Percentiles rank a stretch among this genome's conserved stretches.
Evolutionary conservation across 2,797 vertebrate species (phyloP).

Genomic region (Galago senegalensis): DNA sequence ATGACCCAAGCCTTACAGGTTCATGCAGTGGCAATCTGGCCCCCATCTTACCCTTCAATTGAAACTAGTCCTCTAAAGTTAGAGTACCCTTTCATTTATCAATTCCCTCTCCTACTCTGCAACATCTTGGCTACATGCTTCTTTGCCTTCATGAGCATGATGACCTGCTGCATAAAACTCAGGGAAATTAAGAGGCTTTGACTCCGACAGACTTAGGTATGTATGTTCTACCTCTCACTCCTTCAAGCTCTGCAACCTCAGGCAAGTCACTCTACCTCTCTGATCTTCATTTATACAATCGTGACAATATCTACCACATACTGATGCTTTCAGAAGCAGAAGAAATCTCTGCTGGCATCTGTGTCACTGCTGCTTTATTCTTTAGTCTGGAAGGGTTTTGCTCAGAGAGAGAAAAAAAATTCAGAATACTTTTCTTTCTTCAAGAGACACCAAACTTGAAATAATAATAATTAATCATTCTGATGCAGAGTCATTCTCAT

Average conservation of each 20-base stretch:
- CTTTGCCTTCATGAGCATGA: neutral
- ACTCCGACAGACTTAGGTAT: neutral
- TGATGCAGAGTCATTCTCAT: neutral
- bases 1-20: neutral
- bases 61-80: neutral
- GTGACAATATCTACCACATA: neutral
- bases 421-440: neutral
- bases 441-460: slow-evolving; percentile 31
- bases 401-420: neutral
- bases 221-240: neutral
- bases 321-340: slow-evolving; percentile 4
- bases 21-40: neutral
- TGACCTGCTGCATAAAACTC: neutral
- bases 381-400: neutral
- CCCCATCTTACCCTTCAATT: neutral
- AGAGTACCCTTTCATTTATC: neutral
- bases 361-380: neutral
- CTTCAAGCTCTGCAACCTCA: neutral
- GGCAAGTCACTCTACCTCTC: neutral
- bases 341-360: neutral
- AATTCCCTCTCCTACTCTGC: neutral
- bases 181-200: neutral
- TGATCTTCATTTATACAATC: slow-evolving; percentile 38
- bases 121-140: neutral
- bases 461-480: slow-evolving; percentile 46